Percentiles rank a stretch among this genome's conserved stretches.
Conservation (phyloP, 2,888 invertebrate genomes). For the Pseudoips prasinana region DNA sequence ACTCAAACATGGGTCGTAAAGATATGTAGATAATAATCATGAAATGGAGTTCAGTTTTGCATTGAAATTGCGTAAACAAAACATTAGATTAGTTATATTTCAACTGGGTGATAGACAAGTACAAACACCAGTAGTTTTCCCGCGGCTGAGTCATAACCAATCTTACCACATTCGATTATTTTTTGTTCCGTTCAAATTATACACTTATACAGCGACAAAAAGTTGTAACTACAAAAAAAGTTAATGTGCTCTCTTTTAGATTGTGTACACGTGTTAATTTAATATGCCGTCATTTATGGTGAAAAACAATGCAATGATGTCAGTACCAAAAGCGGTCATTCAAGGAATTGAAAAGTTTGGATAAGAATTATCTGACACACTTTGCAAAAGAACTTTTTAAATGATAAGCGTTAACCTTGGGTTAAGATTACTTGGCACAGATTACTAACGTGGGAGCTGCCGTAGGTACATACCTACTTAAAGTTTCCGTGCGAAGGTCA, state of each 20-base stretch:
- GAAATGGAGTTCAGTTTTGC: too few species aligned
- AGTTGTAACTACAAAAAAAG: conserved; percentile 31
- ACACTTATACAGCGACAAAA: conserved; percentile 39
- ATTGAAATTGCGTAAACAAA: too few species aligned
- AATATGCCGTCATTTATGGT: conserved; percentile 57
- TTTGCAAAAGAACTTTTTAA: too few species aligned
- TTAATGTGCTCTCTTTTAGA: conserved; percentile 60
- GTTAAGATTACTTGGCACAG: too few species aligned
- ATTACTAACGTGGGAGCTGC: too few species aligned
- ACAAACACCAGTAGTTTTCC: conserved; percentile 27
- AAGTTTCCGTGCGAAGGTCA: too few species aligned
- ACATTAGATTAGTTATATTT: too few species aligned
- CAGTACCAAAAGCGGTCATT: conserved; percentile 46
- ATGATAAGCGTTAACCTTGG: too few species aligned
- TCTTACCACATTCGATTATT: conserved; percentile 35
- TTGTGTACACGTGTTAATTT: conserved; percentile 58
- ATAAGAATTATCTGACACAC: conserved; percentile 17
- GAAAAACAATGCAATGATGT: conserved; percentile 63
- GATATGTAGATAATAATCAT: too few species aligned
- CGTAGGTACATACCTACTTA: too few species aligned
- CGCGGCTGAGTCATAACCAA: conserved; percentile 36
- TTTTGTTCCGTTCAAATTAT: conserved; percentile 36
- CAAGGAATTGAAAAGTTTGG: conserved; percentile 30
- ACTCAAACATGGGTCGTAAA: too few species aligned
- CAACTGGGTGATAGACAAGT: too few species aligned